Evolutionary conservation across 2,888 invertebrate genomes (phyloP).

Genomic region (Trilocha varians): DNA sequence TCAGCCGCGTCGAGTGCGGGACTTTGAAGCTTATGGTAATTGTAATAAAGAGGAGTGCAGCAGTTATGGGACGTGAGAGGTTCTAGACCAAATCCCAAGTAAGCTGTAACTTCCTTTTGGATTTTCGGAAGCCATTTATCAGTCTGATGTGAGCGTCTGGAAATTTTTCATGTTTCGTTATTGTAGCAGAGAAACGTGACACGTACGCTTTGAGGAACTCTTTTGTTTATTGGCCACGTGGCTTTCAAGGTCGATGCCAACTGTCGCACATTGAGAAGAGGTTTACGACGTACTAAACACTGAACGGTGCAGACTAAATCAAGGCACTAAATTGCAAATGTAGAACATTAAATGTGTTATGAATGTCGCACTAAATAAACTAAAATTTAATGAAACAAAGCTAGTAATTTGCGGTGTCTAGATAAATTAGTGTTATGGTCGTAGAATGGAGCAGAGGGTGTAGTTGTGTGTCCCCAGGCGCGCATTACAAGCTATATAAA

Average conservation of each 20-base stretch:
- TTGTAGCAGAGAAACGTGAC: constrained; percentile 60
- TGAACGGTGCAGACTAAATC: background rate
- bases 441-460: constrained; percentile 31
- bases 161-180: constrained; percentile 75
- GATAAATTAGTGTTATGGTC: constrained; percentile 51
- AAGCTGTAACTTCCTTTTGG: constrained; percentile 76
- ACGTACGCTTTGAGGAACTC: constrained; percentile 48
- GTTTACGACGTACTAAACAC: background rate
- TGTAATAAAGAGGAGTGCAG: constrained; percentile 75
- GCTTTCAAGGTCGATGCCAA: constrained; percentile 27
- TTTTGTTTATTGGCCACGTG: constrained; percentile 53
- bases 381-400: constrained; percentile 11
- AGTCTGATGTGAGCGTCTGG: constrained; percentile 73
- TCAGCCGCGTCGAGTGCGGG: constrained; percentile 62
- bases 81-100: constrained; percentile 74
- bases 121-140: constrained; percentile 76
- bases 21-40: constrained; percentile 74
- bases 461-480: constrained; percentile 56
- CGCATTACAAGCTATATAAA: constrained; percentile 57
- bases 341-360: constrained; percentile 2
- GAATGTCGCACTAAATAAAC: background rate
- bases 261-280: constrained; percentile 9
- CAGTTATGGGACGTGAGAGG: constrained; percentile 74
- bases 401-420: constrained; percentile 33
- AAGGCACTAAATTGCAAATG: constrained; percentile 2